phyloP scores from a whole-genome alignment of 1,140 invertebrate species.

The Anastrepha ludens region DNA sequence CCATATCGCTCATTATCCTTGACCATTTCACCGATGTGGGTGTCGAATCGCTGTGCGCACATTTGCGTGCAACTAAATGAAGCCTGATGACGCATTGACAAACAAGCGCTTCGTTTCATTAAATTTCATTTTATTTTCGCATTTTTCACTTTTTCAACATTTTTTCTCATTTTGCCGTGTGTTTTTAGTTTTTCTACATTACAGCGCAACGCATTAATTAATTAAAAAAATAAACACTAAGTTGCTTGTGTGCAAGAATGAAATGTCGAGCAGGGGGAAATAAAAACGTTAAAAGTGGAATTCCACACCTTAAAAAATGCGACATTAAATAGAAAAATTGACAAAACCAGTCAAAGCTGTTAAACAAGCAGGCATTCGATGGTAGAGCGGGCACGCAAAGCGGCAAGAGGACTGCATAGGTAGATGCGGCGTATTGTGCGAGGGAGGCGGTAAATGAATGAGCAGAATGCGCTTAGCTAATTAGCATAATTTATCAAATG shows the following conservation, averaged over 20 bases:
- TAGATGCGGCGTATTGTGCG: neutral
- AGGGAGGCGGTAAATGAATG: conserved; percentile 37
- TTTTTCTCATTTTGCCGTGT: neutral
- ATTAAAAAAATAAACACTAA: conserved; percentile 43
- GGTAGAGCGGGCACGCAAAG: neutral
- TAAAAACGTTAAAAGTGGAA: conserved; percentile 7
- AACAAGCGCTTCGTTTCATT: conserved; percentile 41
- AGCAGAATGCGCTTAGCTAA: conserved; percentile 46
- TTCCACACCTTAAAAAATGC: conserved; percentile 48
- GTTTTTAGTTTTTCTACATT: neutral
- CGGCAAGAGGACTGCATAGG: neutral
- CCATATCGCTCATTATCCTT: conserved; percentile 4
- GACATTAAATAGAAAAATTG: conserved; percentile 45
- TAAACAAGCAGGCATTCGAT: neutral
- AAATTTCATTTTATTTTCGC: conserved; percentile 33
- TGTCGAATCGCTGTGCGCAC: neutral
- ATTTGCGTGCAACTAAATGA: conserved; percentile 40
- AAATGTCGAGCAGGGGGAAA: neutral
- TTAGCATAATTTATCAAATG: conserved; percentile 53
- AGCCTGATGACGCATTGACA: conserved; percentile 43
- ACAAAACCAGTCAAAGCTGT: conserved; percentile 45
- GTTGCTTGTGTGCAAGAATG: neutral
- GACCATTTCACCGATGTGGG: neutral
- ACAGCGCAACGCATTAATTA: conserved; percentile 30
- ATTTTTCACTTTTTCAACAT: conserved; percentile 49